Base-by-base conservation (phyloP, 2,888 invertebrate species). In the Caenorhabditis angaria region DNA sequence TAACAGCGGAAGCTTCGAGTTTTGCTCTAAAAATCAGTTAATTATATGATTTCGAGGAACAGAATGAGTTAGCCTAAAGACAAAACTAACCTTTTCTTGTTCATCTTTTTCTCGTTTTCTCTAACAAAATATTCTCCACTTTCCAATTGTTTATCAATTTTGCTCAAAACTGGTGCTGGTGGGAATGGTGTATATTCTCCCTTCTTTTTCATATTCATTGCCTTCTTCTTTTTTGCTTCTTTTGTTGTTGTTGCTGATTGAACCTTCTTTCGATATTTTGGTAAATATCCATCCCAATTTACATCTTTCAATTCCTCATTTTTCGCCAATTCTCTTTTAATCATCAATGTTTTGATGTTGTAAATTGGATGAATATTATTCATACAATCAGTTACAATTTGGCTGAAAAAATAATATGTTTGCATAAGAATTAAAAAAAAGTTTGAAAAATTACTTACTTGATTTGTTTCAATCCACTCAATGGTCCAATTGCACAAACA, bases 351-450 rank as follows among this genome's bases (percentile, higher is more conserved):
- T 90, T 90, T 90, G 47, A 99, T 95, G 86, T 96, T 97, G 88
- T 97, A 97, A 88, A 99, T 94, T 0, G 99, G 99, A 90, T 99
- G 99, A 64, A 99, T 92, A 88, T 99, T 99, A 87, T 94, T 94
- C 97, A 99, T 97, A 0, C 96, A 96, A 83, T 99, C 97, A 87
- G 93, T 93, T 1, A 94, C 94, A 84, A 99, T 94, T 82, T 93
- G 92, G 65, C 82, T 82, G 67, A 50, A 73, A 65, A 51, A n/a
- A 53, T 56, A 28, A n/a, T n/a, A 51, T 55, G 27, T 56, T 47
- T 20, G 18, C 10, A 22, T n/a, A n/a, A n/a, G n/a, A 12, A 48
- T 54, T 48, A 22, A 35, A 60, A 55, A 61, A 48, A 54, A 53
- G 57, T 32, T 50, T 28, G 10, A 63, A 50, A 50, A 58, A 41